Evolutionary conservation across 2,797 vertebrate species (phyloP), one percentile per base, ranked within the genome.

Genomic region (Amniataba percoides): DNA sequence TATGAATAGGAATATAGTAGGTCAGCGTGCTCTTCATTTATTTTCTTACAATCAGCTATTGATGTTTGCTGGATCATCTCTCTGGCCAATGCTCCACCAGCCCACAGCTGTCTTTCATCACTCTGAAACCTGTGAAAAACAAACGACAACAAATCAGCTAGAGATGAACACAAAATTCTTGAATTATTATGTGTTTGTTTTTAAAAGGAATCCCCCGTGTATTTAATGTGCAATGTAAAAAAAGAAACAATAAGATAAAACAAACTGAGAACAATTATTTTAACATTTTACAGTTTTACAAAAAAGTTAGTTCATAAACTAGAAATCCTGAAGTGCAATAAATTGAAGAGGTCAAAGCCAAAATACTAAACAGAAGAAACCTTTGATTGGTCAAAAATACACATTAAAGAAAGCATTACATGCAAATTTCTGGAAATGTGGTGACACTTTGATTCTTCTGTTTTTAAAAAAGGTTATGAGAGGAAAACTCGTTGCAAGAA

Each of bases 271-370:
- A 94, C 93, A 95, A 85, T 91, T 95, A 84, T 94, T 95, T 95
- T 94, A 95, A 97, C 95, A 95, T 92, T 95, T 97, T 95, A 90
- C 84, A 92, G 61, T 90, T 90, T 39, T 93, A 95, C 94, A 94
- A 89, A 61, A 95, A 83, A 93, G 84, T 91, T 95, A 96, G 95
- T 97, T 95, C 96, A 95, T 97, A 96, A 97, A 95, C 96, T 97
- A 95, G 95, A 97, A 96, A 96, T 96, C 96, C 95, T 96, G 95
- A 96, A 95, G 96, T 96, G 95, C 94, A 93, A 92, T 94, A 95
- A 88, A 86, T 86, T 81, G 84, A 86, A 86, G 85, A 84, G 73
- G 87, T 89, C 86, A 88, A 88, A 89, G 78, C 71, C 84, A 81
- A 93, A 92, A 89, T 88, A 92, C 88, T 88, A 89, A 90, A 92